These are phyloP conservation scores for Mormyrops attenuatus DNA, from an alignment of 2,797 vertebrate genomes.

Conservation along the genomic window DNA sequence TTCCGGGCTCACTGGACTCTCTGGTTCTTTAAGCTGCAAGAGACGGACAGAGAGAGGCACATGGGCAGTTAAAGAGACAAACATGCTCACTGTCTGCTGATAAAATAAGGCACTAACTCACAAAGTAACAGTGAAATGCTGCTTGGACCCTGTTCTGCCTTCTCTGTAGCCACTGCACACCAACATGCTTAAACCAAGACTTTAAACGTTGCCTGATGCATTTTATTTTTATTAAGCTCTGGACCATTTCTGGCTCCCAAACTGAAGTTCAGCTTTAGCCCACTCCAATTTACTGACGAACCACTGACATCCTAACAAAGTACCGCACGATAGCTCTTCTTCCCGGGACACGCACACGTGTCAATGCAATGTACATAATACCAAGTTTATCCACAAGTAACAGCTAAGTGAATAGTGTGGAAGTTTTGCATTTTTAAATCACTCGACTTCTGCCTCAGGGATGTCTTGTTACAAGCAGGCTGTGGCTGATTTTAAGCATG, in stretches of 20 bases:
- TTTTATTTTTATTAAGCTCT: not conserved
- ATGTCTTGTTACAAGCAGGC: not conserved
- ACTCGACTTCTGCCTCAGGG: not conserved
- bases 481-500: not conserved
- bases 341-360: not conserved
- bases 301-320: not conserved
- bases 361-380: not conserved
- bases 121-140: not conserved
- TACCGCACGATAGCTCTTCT: not conserved
- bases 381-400: not conserved
- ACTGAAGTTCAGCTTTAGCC: not conserved
- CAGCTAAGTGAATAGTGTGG: not conserved
- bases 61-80: not conserved
- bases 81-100: not conserved
- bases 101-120: not conserved
- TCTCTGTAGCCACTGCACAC: not conserved
- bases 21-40: constrained; percentile 19
- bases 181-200: not conserved
- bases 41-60: not conserved
- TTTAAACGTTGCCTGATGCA: not conserved
- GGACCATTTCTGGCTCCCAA: not conserved
- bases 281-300: not conserved
- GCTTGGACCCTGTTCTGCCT: not conserved
- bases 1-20: not conserved
- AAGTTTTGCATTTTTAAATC: not conserved